phyloP scores from a whole-genome alignment of 2,797 vertebrate genomes.

The Neoniphon sammara region DNA sequence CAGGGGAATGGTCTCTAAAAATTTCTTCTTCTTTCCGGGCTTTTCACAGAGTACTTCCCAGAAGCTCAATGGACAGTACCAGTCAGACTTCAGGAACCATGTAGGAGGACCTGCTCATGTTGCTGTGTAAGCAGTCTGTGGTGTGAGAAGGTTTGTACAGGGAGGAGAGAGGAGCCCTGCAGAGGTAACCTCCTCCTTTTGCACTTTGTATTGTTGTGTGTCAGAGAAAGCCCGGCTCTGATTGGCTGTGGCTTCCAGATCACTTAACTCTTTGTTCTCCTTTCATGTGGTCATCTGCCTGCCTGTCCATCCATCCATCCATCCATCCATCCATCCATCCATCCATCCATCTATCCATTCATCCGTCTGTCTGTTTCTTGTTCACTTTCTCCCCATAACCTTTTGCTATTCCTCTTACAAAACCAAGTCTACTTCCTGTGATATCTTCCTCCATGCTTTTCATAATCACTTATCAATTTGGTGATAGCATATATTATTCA shows the following conservation, averaged over 20 bases:
- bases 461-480: neutral
- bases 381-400: neutral
- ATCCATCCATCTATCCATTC: conserved; percentile 8
- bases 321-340: neutral
- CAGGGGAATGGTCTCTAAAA: conserved; percentile 13
- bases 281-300: conserved; percentile 23
- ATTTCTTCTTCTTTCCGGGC: neutral
- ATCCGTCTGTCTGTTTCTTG: neutral
- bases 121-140: conserved; percentile 11
- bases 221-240: conserved; percentile 49
- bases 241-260: conserved; percentile 53
- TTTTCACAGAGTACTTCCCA: neutral
- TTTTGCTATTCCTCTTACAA: neutral
- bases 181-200: conserved; percentile 55
- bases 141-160: conserved; percentile 31
- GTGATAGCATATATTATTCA: neutral
- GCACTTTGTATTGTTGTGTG: conserved; percentile 40
- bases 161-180: conserved; percentile 35
- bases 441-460: neutral
- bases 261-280: conserved; percentile 68
- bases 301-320: conserved; percentile 1
- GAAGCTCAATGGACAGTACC: conserved; percentile 37
- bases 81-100: conserved; percentile 31
- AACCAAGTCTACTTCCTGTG: neutral
- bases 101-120: conserved; percentile 1